Conservation (phyloP, 2,113 vertebrate species). For the Acrocephalus kingi region DNA sequence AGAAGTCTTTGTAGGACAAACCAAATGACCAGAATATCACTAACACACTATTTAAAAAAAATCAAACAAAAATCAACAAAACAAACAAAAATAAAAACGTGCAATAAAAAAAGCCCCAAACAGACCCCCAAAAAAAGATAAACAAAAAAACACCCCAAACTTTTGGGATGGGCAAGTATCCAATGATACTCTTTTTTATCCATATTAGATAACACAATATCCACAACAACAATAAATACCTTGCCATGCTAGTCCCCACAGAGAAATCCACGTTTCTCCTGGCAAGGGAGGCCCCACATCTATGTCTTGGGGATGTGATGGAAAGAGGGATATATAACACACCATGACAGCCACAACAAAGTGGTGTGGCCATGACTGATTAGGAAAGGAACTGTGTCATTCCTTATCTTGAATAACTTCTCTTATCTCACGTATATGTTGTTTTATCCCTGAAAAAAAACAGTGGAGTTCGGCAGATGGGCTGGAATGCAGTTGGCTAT, state of each 20-base stretch:
- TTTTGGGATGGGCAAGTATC: background rate
- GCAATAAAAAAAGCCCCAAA: background rate
- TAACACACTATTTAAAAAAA: background rate
- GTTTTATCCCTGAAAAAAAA: background rate
- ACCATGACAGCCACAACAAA: background rate
- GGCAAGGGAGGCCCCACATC: background rate
- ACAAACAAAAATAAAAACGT: background rate
- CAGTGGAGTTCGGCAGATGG: background rate
- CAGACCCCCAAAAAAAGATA: background rate
- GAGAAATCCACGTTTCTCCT: background rate
- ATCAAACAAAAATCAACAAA: background rate
- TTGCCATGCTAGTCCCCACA: background rate
- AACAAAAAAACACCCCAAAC: background rate
- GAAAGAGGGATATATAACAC: background rate
- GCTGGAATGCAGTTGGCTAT: background rate
- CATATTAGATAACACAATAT: background rate
- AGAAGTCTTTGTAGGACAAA: background rate
- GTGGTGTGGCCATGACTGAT: background rate
- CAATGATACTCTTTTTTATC: background rate
- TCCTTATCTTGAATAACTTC: conserved; percentile 28
- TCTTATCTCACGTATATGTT: background rate
- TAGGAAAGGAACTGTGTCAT: background rate
- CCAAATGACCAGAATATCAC: background rate
- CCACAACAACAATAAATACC: background rate
- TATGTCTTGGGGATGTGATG: background rate